Evolutionary conservation across 2,888 invertebrate species (phyloP).

Genomic region (Drosophila nigritarsus): DNA sequence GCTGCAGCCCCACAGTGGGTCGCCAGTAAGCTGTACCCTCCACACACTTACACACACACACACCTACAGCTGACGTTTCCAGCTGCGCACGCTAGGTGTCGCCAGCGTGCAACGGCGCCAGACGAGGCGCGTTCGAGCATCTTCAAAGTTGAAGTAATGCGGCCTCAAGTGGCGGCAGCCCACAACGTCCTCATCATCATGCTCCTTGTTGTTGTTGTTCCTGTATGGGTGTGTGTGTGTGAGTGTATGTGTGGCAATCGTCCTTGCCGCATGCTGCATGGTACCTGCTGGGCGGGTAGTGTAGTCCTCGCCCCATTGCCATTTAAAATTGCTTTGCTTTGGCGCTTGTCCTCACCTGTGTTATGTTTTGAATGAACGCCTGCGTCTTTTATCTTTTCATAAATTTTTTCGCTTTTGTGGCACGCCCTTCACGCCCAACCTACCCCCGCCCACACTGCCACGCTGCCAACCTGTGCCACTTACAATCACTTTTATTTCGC

Average conservation of each 20-base stretch:
- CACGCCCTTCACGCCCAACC: background rate
- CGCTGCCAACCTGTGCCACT: conserved; percentile 57
- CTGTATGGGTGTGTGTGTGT: background rate
- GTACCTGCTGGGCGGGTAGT: conserved; percentile 1
- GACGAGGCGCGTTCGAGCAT: conserved; percentile 71
- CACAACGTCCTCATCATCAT: conserved; percentile 18
- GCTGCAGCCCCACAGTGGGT: conserved; percentile 28
- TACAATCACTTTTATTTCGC: conserved; percentile 78
- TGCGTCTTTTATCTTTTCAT: conserved; percentile 79
- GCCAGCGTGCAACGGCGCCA: conserved; percentile 55
- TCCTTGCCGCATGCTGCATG: conserved; percentile 45
- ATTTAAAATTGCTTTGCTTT: conserved; percentile 77
- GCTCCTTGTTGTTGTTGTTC: conserved; percentile 5
- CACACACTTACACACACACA: conserved; percentile 1
- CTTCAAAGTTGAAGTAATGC: conserved; percentile 81
- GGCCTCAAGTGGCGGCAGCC: conserved; percentile 75
- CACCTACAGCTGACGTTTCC: conserved; percentile 52
- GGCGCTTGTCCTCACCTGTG: conserved; percentile 78
- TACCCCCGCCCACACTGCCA: background rate
- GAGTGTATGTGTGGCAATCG: conserved; percentile 25
- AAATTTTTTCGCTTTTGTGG: conserved; percentile 63
- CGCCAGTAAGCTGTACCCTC: conserved; percentile 5
- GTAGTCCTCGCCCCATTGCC: conserved; percentile 53
- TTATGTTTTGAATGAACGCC: conserved; percentile 79
- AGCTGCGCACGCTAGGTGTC: conserved; percentile 81